Conservation (phyloP, 2,797 vertebrate species). For the Argyrosomus regius region DNA sequence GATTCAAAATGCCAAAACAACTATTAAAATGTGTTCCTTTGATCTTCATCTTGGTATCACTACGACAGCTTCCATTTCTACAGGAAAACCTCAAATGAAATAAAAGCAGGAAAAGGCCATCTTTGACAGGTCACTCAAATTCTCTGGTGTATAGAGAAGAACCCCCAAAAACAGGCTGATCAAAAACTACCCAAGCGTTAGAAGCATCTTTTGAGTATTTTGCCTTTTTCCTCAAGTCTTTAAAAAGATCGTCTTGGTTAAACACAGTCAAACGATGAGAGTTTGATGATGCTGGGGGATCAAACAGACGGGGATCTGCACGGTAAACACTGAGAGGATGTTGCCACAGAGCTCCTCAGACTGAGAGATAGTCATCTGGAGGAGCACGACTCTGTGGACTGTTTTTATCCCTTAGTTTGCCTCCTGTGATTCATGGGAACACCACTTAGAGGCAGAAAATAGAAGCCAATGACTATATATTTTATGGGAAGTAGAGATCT, state of each 20-base stretch:
- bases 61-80: conserved; percentile 16
- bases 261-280: conserved; percentile 45
- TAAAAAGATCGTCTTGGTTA: conserved; percentile 25
- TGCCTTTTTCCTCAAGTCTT: conserved; percentile 23
- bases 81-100: conserved; percentile 8
- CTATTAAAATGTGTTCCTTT: conserved; percentile 6
- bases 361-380: conserved; percentile 28
- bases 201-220: conserved; percentile 7
- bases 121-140: conserved; percentile 16
- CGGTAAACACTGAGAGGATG: conserved; percentile 48
- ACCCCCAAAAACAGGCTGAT: conserved; percentile 26
- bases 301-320: conserved; percentile 38
- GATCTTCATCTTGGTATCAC: conserved; percentile 21
- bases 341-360: conserved; percentile 21
- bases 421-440: conserved; percentile 47
- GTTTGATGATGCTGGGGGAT: conserved; percentile 41
- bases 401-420: conserved; percentile 35
- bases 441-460: conserved; percentile 39
- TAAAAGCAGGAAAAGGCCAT: conserved; percentile 31
- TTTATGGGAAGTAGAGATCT: conserved; percentile 16
- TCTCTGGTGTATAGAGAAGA: conserved; percentile 4
- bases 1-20: conserved; percentile 26
- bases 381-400: conserved; percentile 15
- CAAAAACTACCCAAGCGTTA: conserved; percentile 1
- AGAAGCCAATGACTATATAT: conserved; percentile 19